A percentile compares a stretch with the other conserved stretches of the same genome.
phyloP scores from a whole-genome alignment of 2,888 invertebrate species.

The Ligdia adustata region DNA sequence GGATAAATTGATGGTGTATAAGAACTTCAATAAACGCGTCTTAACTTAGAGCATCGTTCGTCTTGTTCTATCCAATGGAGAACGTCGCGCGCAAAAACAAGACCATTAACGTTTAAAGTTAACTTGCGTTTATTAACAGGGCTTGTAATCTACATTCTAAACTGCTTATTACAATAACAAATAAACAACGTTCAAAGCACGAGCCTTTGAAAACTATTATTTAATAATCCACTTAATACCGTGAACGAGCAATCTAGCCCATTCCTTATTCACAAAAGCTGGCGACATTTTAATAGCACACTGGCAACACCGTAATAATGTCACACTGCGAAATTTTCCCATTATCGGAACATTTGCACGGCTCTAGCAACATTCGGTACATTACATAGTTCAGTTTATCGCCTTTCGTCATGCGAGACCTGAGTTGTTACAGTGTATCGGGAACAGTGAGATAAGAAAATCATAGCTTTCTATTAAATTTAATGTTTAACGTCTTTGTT shows the following conservation, averaged over 20 bases:
- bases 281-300: conserved; percentile 31
- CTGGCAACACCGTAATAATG: conserved; percentile 40
- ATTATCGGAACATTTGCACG: conserved; percentile 50
- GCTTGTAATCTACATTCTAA: too few species aligned
- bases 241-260: conserved; percentile 25
- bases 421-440: conserved; percentile 4
- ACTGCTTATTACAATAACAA: too few species aligned
- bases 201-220: background rate
- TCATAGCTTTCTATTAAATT: background rate
- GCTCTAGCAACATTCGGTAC: conserved; percentile 18
- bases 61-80: too few species aligned
- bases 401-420: conserved; percentile 25
- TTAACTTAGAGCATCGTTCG: too few species aligned
- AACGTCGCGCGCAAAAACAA: too few species aligned
- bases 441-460: background rate
- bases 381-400: conserved; percentile 24
- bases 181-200: background rate
- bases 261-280: conserved; percentile 29
- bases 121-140: too few species aligned
- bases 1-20: too few species aligned
- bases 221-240: background rate
- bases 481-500: too few species aligned
- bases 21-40: too few species aligned
- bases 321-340: conserved; percentile 48
- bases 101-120: too few species aligned